Base-by-base conservation (phyloP, 2,113 vertebrate genomes). In the Pterocles gutturalis region DNA sequence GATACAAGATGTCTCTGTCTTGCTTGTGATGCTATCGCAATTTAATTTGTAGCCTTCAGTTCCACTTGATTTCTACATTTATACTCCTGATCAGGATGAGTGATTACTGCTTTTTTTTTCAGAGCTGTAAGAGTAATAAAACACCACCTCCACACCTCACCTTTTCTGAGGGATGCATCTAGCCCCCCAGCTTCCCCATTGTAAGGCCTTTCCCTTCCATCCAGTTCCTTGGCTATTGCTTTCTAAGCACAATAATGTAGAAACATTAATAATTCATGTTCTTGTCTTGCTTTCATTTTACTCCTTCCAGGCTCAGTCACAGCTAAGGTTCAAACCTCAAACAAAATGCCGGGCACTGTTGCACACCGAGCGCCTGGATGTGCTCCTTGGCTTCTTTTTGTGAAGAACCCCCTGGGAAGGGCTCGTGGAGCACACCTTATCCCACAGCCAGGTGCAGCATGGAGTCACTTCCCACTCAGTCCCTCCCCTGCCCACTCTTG, bases 221-320 rank as follows among this genome's bases (percentile, higher is more conserved):
- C 25, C 81, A 75, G 41, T 51, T 88, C 70, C 20, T 31, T 69
- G 36, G 29, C 62, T 90, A 54, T 72, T 90, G 46, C 73, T 94
- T 90, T 80, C 67, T 58, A 92, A 94, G 88, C 28, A 77, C 82
- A 94, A 89, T 91, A 85, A 93, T 57, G 48, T 58, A 81, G 46
- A 87, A 86, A 71, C 51, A 89, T 97, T 90, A 95, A 95, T 94
- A 94, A 95, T 96, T 95, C 36, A 96, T 36, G 18, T 64, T 75
- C 76, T 80, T 86, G 17, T 28, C 82, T 86, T 90, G 60, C 64
- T 95, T 90, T 95, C 76, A 95, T 93, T 97, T 94, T 95, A 46
- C 33, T 83, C 49, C 34, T 95, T 62, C 41, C 48, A 78, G 71
- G 51, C 51, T 93, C 75, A 88, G 87, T 9, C 58, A 54, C 43